Percentiles rank a stretch among this genome's conserved stretches.
Evolutionary conservation across 1,140 invertebrate species (phyloP).

Genomic region (Lucilia sericata): DNA sequence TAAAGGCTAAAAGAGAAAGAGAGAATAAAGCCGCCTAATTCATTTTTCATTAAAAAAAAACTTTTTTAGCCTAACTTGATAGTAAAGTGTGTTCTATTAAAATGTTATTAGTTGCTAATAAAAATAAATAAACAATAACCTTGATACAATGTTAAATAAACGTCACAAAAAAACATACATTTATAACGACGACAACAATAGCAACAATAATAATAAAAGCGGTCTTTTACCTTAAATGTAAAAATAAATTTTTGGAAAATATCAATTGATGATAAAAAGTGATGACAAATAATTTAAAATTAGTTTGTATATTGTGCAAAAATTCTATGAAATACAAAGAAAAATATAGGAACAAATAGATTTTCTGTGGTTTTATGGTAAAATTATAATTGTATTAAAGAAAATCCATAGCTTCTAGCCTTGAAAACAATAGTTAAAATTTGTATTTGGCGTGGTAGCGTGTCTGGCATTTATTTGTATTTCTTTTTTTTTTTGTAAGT

Average conservation of each 20-base stretch:
- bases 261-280: background rate
- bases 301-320: background rate
- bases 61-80: background rate
- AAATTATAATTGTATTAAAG: background rate
- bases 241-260: slow-evolving; percentile 20
- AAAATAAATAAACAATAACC: background rate
- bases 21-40: background rate
- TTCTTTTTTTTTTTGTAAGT: background rate
- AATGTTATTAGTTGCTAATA: background rate
- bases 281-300: slow-evolving; percentile 20
- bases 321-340: background rate
- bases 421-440: slow-evolving; percentile 10
- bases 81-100: background rate
- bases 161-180: slow-evolving; percentile 28
- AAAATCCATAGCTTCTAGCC: background rate
- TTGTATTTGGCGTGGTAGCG: background rate
- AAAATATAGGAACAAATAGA: background rate
- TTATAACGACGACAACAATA: background rate
- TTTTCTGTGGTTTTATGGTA: background rate
- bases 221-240: slow-evolving; percentile 23
- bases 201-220: background rate
- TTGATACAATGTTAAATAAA: slow-evolving; percentile 12
- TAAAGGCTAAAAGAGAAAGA: background rate
- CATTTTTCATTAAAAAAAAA: background rate
- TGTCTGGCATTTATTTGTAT: background rate